These are phyloP conservation scores for Umimayanthus kanabou DNA, from an alignment of 92 coral and sea anemone species.

Conservation along the genomic window DNA sequence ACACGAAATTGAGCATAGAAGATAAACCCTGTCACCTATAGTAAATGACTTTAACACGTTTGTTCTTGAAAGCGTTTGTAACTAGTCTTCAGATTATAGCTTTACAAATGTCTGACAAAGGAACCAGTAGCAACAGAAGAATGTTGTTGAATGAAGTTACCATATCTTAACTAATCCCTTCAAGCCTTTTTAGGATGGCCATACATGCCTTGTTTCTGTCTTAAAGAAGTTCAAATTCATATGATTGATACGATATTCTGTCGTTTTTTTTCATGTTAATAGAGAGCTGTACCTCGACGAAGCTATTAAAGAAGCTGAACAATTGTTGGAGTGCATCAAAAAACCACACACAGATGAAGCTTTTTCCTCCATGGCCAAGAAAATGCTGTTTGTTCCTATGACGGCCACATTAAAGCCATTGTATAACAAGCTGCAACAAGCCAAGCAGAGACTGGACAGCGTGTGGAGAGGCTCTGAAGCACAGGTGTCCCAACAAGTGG, in stretches of 20 bases:
- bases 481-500: background rate
- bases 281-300: conserved; percentile 72
- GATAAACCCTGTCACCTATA: too few species aligned
- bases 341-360: conserved; percentile 66
- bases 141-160: too few species aligned
- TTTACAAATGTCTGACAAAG: too few species aligned
- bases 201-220: background rate
- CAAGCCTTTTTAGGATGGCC: too few species aligned
- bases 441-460: conserved; percentile 68
- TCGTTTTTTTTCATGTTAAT: background rate
- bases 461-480: conserved; percentile 69
- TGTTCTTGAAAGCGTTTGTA: too few species aligned
- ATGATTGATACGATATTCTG: background rate
- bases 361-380: conserved; percentile 76
- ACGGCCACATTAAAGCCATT: conserved; percentile 68
- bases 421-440: conserved; percentile 68
- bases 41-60: too few species aligned
- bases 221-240: background rate
- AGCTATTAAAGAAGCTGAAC: conserved; percentile 78
- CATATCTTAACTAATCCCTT: too few species aligned
- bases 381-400: conserved; percentile 68
- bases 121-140: too few species aligned
- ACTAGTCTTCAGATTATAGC: too few species aligned
- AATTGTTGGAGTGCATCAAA: conserved; percentile 61
- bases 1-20: too few species aligned